Evolutionary conservation across 2,888 invertebrate species (phyloP).

Genomic region (Syrista parreyssii): DNA sequence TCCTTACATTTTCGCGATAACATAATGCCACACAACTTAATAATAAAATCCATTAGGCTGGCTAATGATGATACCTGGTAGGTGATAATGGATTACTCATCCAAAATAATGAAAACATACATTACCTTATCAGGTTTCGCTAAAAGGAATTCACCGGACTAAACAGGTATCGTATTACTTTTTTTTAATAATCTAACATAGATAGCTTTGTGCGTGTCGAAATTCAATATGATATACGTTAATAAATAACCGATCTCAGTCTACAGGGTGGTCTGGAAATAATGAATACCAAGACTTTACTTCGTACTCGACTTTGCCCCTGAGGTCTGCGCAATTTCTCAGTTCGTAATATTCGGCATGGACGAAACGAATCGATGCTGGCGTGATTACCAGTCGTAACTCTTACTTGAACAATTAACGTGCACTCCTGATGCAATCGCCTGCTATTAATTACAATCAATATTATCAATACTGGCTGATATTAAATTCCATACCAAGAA

Average conservation of each 20-base stretch:
- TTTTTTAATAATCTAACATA: not conserved
- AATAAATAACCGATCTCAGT: not conserved
- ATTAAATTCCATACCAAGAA: conserved; percentile 9
- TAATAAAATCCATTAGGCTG: not conserved
- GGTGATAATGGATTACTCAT: no score
- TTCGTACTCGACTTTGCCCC: not conserved
- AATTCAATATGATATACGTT: not conserved
- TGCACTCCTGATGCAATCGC: conserved; percentile 44
- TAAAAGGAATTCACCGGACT: not conserved
- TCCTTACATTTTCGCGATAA: not conserved
- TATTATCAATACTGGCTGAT: conserved; percentile 44
- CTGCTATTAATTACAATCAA: conserved; percentile 65
- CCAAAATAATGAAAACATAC: no score
- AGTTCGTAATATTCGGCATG: not conserved
- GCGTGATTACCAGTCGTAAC: conserved; percentile 59
- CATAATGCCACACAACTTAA: not conserved
- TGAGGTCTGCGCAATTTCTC: not conserved
- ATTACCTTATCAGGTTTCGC: no score
- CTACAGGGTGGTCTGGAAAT: not conserved
- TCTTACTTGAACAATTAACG: conserved; percentile 61
- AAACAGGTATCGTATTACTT: not conserved
- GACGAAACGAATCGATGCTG: conserved; percentile 31
- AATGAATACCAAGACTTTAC: not conserved
- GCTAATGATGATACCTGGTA: not conserved
- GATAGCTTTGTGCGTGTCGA: not conserved